Conservation (phyloP, 2,797 vertebrate genomes). For the Rhinogobio ventralis region DNA sequence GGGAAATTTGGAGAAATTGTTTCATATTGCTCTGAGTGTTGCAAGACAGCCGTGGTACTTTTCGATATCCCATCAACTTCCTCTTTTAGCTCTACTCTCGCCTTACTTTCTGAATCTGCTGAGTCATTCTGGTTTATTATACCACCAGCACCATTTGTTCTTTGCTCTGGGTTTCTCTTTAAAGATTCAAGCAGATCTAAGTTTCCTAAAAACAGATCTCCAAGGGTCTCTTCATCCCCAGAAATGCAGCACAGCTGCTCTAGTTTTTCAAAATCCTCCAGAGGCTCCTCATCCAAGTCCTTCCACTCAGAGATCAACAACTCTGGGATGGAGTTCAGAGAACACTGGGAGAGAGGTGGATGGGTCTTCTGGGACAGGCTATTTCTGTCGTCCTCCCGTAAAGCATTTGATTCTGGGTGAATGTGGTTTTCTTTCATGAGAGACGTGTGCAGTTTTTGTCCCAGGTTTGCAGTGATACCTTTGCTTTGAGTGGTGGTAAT, state of each 20-base stretch:
- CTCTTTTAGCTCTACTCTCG: constrained; percentile 60
- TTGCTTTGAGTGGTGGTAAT: constrained; percentile 72
- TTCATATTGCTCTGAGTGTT: constrained; percentile 40
- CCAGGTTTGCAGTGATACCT: constrained; percentile 76
- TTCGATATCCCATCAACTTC: constrained; percentile 56
- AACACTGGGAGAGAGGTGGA: constrained; percentile 67
- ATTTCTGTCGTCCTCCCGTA: constrained; percentile 63
- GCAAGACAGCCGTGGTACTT: constrained; percentile 45
- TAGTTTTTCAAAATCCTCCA: constrained; percentile 86
- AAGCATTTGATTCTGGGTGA: constrained; percentile 56
- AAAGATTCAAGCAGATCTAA: constrained; percentile 81
- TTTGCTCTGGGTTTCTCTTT: constrained; percentile 77
- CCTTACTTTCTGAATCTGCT: constrained; percentile 54
- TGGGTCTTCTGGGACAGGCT: constrained; percentile 63
- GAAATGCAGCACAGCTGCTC: constrained; percentile 84
- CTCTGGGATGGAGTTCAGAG: constrained; percentile 78
- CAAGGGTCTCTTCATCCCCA: constrained; percentile 79
- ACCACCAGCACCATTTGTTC: constrained; percentile 45
- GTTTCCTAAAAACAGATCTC: constrained; percentile 80
- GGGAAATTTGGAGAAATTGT: constrained; percentile 51
- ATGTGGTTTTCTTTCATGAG: constrained; percentile 60
- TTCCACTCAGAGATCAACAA: constrained; percentile 86
- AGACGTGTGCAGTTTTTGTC: constrained; percentile 64
- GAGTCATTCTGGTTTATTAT: constrained; percentile 46
- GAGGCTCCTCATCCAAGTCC: constrained; percentile 81